Evolutionary conservation across 2,888 invertebrate species (phyloP).

Genomic region (Eupithecia abbreviata): DNA sequence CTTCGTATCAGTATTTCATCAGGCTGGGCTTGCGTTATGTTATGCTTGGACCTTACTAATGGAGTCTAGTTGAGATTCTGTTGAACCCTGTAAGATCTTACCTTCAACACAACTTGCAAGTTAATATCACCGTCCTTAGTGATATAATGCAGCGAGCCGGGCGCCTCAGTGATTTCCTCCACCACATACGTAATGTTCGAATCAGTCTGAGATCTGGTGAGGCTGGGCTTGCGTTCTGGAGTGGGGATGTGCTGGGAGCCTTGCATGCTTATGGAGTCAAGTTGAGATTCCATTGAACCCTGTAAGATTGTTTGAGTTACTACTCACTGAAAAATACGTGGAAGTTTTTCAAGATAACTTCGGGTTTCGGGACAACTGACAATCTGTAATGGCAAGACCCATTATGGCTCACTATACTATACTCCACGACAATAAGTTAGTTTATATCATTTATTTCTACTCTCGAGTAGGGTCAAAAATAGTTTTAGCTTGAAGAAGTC

Average conservation of each 20-base stretch:
- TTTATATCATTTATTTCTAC: too few species aligned
- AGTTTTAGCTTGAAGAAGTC: neutral
- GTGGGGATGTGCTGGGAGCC: constrained; percentile 82
- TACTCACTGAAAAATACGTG: neutral
- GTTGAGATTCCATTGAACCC: constrained; percentile 93
- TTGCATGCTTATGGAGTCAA: constrained; percentile 89
- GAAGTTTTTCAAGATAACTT: neutral
- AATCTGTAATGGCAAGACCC: neutral
- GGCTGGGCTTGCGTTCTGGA: constrained; percentile 87
- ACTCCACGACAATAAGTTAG: neutral
- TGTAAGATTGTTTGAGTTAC: constrained; percentile 54
- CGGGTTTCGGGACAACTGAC: neutral
- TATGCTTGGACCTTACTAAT: too few species aligned
- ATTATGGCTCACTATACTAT: neutral
- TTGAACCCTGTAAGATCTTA: constrained; percentile 50
- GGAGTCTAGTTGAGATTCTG: too few species aligned
- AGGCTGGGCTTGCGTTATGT: too few species aligned
- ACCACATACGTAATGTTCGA: constrained; percentile 95
- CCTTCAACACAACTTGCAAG: constrained; percentile 93
- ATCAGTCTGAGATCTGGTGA: constrained; percentile 94
- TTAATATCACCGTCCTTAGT: constrained; percentile 98
- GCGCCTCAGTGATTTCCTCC: constrained; percentile 94
- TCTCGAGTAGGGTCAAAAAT: neutral
- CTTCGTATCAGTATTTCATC: too few species aligned
- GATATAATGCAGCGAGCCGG: constrained; percentile 95